These are phyloP conservation scores for Aurelia aurita complex sp. Pacific DNA, from an alignment of 30 jellyfish, hydroid and myxozoan species.

Conservation along the genomic window DNA sequence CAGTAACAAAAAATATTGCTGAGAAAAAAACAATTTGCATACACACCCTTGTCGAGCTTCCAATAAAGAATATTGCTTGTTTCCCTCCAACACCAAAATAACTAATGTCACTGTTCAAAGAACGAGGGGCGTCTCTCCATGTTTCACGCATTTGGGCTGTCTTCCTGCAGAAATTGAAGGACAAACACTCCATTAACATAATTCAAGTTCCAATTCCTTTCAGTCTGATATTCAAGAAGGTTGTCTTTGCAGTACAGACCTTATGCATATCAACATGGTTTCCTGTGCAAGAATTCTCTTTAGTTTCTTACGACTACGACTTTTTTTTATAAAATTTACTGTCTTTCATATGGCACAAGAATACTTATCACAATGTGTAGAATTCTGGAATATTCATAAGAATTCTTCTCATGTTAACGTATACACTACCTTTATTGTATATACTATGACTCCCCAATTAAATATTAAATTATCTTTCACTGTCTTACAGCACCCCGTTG, in stretches of 20 bases:
- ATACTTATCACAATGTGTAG: no score
- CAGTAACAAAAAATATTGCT: no score
- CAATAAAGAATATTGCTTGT: slow-evolving; percentile 76
- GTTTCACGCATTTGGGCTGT: neutral
- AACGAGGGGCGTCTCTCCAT: slow-evolving; percentile 37
- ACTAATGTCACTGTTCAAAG: slow-evolving; percentile 75
- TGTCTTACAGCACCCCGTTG: neutral
- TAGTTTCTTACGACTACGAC: no score
- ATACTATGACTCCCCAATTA: neutral
- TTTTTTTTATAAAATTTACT: no score
- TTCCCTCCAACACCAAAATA: slow-evolving; percentile 84
- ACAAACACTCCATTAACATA: no score
- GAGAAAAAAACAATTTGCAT: neutral
- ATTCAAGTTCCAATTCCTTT: no score
- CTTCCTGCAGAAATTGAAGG: slow-evolving; percentile 3
- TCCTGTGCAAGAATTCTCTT: no score
- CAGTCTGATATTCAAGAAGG: no score
- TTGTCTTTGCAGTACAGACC: no score
- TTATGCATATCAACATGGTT: no score
- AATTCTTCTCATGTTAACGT: neutral
- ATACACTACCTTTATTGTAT: neutral
- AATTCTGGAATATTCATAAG: no score
- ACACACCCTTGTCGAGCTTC: slow-evolving; percentile 61
- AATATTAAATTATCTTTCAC: neutral
- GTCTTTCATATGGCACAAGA: no score